Base-by-base conservation (phyloP, 2,888 invertebrate genomes). In the Tetrapedia diversipes region DNA sequence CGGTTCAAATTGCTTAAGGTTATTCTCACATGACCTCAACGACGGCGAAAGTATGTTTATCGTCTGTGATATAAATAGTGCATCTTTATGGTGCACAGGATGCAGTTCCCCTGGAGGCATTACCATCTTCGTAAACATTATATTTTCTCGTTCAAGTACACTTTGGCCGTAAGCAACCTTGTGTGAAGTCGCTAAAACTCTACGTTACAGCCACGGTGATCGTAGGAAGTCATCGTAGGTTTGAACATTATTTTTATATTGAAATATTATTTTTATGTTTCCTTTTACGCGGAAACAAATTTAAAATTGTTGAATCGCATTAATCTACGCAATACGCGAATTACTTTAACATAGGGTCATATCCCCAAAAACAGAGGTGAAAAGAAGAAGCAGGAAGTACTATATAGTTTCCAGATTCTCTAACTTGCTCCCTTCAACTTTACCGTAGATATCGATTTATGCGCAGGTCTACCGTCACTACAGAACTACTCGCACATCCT, bases 1-100 rank as follows among this genome's bases (percentile, higher is more conserved):
- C 60, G 61, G 57, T 34, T 54, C n/a, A 51, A 54, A 39, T 11
- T 49, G 51, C 22, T 56, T 77, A 73, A 78, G 78, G 68, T 65
- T 54, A 51, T 64, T 61, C 64, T 73, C 65, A 39, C 51, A 64
- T 41, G 78, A 73, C 78, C 68, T 77, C 60, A 68, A 41, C 24
- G n/a, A 11, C 16, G 49, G 65, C 27, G 65, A 65, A 73, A 65
- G 67, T 61, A 47, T 67, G 45, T 66, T 77, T 71, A 41, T 53
- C 19, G 63, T 34, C 39, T 29, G 39, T 24, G n/a, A 71, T 56
- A 53, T 43, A 78, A 71, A 69, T 76, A 54, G 51, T 59, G 53
- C 34, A 59, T 54, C 51, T 22, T 77, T 43, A 34, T 27, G 16
- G 14, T 19, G 47, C 27, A 11, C 10, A 4, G 22, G 16, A 16